phyloP scores from a whole-genome alignment of 1,140 invertebrate genomes.

The Ceratina australensis region DNA sequence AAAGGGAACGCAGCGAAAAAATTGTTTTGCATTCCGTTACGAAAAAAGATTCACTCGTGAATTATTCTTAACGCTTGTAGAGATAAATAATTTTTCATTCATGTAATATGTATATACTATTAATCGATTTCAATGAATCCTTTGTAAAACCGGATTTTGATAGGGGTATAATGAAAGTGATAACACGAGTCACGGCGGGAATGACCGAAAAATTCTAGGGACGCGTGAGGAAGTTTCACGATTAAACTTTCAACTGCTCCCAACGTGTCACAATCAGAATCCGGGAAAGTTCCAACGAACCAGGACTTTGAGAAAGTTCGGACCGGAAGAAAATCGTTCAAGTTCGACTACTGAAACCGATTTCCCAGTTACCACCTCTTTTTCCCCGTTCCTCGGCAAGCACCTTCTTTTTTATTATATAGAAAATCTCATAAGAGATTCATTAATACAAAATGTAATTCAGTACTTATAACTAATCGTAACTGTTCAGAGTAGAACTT shows the following conservation, averaged over 20 bases:
- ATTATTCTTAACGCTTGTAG: too few species aligned
- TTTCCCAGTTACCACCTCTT: constrained; percentile 3
- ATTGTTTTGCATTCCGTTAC: constrained; percentile 2
- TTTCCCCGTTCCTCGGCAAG: neutral
- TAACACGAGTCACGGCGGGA: neutral
- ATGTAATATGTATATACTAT: too few species aligned
- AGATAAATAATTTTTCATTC: too few species aligned
- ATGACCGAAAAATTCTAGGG: constrained; percentile 14
- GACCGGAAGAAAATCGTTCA: constrained; percentile 34
- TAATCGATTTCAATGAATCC: too few species aligned
- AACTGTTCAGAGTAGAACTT: too few species aligned
- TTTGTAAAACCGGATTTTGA: too few species aligned
- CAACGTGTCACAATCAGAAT: constrained; percentile 47
- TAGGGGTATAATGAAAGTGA: neutral
- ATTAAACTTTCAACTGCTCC: constrained; percentile 59
- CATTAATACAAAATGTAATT: too few species aligned
- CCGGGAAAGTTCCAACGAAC: constrained; percentile 37
- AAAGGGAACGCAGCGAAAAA: neutral
- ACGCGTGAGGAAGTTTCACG: constrained; percentile 40
- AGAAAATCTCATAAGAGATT: too few species aligned
- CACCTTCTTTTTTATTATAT: too few species aligned
- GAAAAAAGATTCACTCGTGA: neutral
- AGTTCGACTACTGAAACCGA: constrained; percentile 41
- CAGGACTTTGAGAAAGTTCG: constrained; percentile 16
- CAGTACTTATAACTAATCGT: too few species aligned